Percentiles rank a stretch among this genome's conserved stretches.
These are phyloP conservation scores for Hemiprocne comata DNA, from an alignment of 2,113 vertebrate species.

Conservation along the genomic window DNA sequence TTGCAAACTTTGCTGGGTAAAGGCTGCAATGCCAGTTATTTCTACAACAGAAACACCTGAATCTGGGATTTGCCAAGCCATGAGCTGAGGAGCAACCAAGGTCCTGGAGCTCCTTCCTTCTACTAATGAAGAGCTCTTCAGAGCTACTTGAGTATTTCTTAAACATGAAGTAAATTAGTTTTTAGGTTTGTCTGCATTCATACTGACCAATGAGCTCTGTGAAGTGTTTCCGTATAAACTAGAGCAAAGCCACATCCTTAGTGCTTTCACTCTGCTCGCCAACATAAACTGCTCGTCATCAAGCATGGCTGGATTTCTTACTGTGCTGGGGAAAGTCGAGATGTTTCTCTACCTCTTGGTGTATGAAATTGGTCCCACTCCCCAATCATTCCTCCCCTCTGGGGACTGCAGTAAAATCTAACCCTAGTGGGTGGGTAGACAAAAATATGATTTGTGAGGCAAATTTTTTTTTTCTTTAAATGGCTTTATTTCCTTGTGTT, in stretches of 20 bases:
- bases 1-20: background rate
- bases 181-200: background rate
- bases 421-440: background rate
- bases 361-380: slow-evolving; percentile 16
- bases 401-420: background rate
- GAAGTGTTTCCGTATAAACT: slow-evolving; percentile 31
- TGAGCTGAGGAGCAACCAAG: background rate
- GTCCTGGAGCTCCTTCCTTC: slow-evolving; percentile 4
- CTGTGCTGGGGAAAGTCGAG: slow-evolving; percentile 36
- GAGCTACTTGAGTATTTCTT: slow-evolving; percentile 4
- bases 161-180: background rate
- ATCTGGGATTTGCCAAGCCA: background rate
- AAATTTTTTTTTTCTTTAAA: background rate
- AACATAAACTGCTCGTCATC: slow-evolving; percentile 2
- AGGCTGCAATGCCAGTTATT: slow-evolving; percentile 23
- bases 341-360: slow-evolving; percentile 10
- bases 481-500: background rate
- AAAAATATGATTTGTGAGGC: background rate
- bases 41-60: background rate
- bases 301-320: background rate
- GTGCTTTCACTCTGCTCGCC: slow-evolving; percentile 18
- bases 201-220: background rate
- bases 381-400: background rate
- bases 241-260: slow-evolving; percentile 47
- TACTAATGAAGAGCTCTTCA: background rate